Evolutionary conservation across 1,140 invertebrate species (phyloP).

Genomic region (Riptortus pedestris): DNA sequence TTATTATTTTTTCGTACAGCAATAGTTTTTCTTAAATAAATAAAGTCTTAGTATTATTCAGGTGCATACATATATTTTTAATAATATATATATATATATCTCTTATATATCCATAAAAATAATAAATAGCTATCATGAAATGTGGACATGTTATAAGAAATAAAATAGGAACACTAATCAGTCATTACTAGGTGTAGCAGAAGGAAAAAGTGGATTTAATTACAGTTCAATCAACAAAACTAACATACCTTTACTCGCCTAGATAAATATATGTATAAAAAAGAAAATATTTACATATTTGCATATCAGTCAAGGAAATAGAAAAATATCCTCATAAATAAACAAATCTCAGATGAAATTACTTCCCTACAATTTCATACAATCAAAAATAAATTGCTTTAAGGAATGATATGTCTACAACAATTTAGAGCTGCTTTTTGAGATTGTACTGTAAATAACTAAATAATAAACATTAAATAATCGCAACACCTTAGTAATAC

Average conservation of each 20-base stretch:
- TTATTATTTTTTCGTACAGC: neutral
- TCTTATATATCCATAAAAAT: neutral
- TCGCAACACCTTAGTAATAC: slow-evolving; percentile 5
- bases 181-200: slow-evolving; percentile 12
- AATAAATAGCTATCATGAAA: slow-evolving; percentile 6
- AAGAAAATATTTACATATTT: too few species aligned
- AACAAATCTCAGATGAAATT: neutral
- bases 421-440: neutral
- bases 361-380: neutral
- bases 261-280: too few species aligned
- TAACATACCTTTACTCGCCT: neutral
- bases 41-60: neutral
- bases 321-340: neutral
- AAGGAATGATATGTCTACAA: neutral
- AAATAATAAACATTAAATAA: neutral
- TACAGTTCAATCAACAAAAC: neutral
- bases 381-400: neutral
- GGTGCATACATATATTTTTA: neutral
- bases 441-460: neutral
- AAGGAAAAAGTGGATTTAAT: slow-evolving; percentile 9
- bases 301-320: neutral
- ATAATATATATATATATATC: neutral
- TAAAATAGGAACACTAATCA: slow-evolving; percentile 15
- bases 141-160: slow-evolving; percentile 1
- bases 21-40: neutral